These are phyloP conservation scores for Cnemophilus loriae DNA, from an alignment of 2,113 vertebrate species.

Conservation along the genomic window DNA sequence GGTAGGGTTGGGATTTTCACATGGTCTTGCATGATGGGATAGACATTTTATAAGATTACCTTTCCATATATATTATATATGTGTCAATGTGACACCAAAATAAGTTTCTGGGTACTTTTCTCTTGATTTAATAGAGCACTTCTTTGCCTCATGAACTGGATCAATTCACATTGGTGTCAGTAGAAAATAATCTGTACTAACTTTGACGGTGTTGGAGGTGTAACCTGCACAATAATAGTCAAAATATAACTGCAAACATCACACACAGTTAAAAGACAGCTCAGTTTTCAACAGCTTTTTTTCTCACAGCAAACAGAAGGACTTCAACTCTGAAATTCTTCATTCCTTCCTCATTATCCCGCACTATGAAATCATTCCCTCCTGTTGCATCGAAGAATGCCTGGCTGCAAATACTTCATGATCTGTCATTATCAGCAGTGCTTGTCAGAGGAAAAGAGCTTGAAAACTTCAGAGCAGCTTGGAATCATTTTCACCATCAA, in stretches of 20 bases:
- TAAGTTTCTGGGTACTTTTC: neutral
- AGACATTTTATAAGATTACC: neutral
- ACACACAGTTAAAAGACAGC: neutral
- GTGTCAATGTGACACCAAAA: neutral
- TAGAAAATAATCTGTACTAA: neutral
- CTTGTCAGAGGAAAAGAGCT: neutral
- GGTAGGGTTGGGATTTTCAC: accelerated
- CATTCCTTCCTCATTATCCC: neutral
- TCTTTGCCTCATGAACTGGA: neutral
- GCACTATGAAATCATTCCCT: neutral
- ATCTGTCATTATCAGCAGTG: neutral
- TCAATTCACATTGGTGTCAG: neutral
- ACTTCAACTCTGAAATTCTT: neutral
- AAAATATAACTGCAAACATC: neutral
- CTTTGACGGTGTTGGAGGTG: neutral
- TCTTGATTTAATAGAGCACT: neutral
- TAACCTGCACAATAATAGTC: neutral
- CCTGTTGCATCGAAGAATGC: neutral
- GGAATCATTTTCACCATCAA: neutral
- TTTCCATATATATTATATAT: neutral
- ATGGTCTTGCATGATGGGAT: neutral
- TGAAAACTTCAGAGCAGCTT: neutral
- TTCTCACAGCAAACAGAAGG: neutral
- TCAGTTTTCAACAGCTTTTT: neutral
- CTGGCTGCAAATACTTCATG: neutral